Base-by-base conservation (phyloP, 23 tunicate species). In the Corella eumyota region DNA sequence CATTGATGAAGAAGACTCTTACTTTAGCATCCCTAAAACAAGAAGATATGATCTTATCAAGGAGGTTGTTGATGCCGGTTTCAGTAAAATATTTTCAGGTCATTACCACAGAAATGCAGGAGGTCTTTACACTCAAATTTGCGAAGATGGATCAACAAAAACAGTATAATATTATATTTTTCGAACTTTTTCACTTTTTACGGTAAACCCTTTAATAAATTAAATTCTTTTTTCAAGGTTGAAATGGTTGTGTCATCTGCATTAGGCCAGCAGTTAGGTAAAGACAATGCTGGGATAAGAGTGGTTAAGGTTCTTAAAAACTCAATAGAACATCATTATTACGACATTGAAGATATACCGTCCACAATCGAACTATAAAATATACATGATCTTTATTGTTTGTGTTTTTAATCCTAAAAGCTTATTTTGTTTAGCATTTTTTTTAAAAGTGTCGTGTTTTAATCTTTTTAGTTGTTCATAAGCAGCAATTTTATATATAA, bases 81-180 rank as follows among this genome's bases (percentile, higher is more conserved):
- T 88, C 7, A 47, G 56, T 44, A 77, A 37, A 45, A 81, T 79
- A 5, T 88, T 88, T 51, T 67, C 70, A 7, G 96, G 96, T 6
- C 96, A 88, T 52, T 88, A 68, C 45, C 96, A 88, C 45, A 50
- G 90, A 21, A 66, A 79, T 37, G 81, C 68, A 25, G 96, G 96
- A 0, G 96, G 96, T 7, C n/a, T 60, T 25, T 88, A 88, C 88
- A 68, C 48, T 44, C n/a, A n/a, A n/a, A n/a, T n/a, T n/a, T n/a
- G n/a, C n/a, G n/a, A n/a, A n/a, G n/a, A n/a, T n/a, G n/a, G n/a
- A n/a, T n/a, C n/a, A n/a, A n/a, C n/a, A n/a, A n/a, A n/a, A n/a
- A n/a, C n/a, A n/a, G n/a, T n/a, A n/a, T n/a, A n/a, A n/a, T n/a
- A n/a, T n/a, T n/a, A n/a, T n/a, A n/a, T n/a, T n/a, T n/a, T n/a